A percentile compares a stretch with the other conserved stretches of the same genome.
phyloP scores from a whole-genome alignment of 2,797 vertebrate species.

The Lycodopsis pacificus region DNA sequence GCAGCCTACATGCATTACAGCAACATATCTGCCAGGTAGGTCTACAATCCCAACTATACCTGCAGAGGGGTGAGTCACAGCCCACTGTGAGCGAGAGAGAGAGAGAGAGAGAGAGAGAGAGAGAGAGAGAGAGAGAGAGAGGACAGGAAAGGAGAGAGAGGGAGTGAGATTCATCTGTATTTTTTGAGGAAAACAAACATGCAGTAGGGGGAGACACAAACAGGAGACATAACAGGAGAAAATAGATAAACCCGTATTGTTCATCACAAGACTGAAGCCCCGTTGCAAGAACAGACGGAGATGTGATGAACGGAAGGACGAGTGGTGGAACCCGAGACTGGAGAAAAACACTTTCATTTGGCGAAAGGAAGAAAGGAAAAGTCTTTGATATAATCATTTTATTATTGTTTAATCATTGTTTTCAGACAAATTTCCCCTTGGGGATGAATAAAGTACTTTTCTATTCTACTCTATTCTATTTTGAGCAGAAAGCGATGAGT shows the following conservation, averaged over 20 bases:
- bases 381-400: conserved; percentile 36
- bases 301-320: conserved; percentile 27
- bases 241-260: conserved; percentile 38
- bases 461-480: not conserved
- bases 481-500: conserved; percentile 47
- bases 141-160: not conserved
- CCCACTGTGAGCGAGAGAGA: not conserved
- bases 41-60: not conserved
- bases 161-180: not conserved
- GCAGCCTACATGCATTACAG: conserved; percentile 99
- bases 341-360: conserved; percentile 31
- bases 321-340: conserved; percentile 24
- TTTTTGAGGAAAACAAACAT: not conserved
- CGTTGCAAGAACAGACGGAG: conserved; percentile 30
- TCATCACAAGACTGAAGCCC: conserved; percentile 64
- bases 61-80: not conserved
- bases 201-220: not conserved
- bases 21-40: conserved; percentile 97
- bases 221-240: not conserved
- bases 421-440: too few species aligned
- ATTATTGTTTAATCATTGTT: too few species aligned
- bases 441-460: too few species aligned
- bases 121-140: not conserved
- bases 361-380: conserved; percentile 7
- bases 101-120: not conserved